phyloP scores from a whole-genome alignment of 2,113 vertebrate species.

The Brachypteracias leptosomus region DNA sequence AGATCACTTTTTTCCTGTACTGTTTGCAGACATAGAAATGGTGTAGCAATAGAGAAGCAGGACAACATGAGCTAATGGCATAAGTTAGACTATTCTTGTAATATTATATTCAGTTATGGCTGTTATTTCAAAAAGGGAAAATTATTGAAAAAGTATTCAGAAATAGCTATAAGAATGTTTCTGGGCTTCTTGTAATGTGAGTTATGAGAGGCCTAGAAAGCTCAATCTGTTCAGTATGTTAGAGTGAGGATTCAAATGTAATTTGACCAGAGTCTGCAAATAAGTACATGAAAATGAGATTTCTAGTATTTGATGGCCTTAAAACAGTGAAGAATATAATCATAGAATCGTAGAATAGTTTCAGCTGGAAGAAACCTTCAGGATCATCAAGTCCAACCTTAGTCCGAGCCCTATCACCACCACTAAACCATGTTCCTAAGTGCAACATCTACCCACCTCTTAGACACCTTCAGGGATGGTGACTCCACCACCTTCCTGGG shows the following conservation, averaged over 20 bases:
- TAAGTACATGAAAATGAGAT: not conserved
- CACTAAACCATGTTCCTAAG: no score
- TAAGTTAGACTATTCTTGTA: not conserved
- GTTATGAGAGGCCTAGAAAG: not conserved
- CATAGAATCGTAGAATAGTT: no score
- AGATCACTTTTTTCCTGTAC: not conserved
- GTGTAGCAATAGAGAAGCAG: not conserved
- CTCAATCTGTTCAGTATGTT: not conserved
- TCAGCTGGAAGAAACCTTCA: no score
- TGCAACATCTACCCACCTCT: no score
- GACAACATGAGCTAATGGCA: not conserved
- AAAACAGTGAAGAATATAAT: not conserved
- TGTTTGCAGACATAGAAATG: not conserved
- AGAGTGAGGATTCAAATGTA: not conserved
- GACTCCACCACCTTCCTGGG: no score
- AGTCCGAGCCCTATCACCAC: no score
- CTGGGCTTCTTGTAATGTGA: not conserved
- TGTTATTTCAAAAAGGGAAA: slow-evolving; percentile 13
- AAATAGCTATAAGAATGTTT: slow-evolving; percentile 4
- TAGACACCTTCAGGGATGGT: no score
- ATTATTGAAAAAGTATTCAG: not conserved
- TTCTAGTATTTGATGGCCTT: not conserved
- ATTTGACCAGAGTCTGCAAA: not conserved
- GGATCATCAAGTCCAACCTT: no score
- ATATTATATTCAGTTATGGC: not conserved